Evolutionary conservation across 2,888 invertebrate species (phyloP), one percentile per base, ranked within the genome.

Genomic region (Nomada ferruginata): DNA sequence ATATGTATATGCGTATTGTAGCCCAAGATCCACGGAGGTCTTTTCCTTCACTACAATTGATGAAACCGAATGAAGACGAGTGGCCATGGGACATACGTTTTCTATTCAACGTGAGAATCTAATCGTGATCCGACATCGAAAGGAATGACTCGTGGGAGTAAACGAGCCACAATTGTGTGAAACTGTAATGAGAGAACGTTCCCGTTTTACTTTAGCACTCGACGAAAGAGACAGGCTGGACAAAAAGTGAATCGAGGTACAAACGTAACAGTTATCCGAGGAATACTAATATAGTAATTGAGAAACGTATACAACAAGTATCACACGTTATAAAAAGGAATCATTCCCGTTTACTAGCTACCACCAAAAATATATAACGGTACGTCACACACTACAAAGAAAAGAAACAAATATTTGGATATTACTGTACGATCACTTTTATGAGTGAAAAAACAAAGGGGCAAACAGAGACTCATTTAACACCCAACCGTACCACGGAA

Each of bases 1-100:
- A 50, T 68, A 13, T 59, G 29, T 36, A 50, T 15, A 23, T 11
- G 29, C n/a, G n/a, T 42, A 18, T 52, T 26, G 42, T 65, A 26
- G 61, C 47, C 29, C 23, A 55, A 79, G 26, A 36, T 61, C 47
- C 61, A 53, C 52, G 53, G 36, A 55, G 42, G 1, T 60, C 3
- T 60, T 55, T 59, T 47, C 47, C 47, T 66, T 44, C 60, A 53
- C 36, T 57, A 66, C 57, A 65, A 50, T 75, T 63, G 55, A 72
- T 29, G 60, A 75, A 59, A 74, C 36, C 65, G 57, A 77, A 83
- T 72, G 65, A 85, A 78, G 76, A 53, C 74, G 84, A 83, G 70
- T 80, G 81, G 85, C 89, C 89, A 89, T 89, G 89, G 89, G 89
- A 89, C 89, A 89, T 89, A 89, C 89, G 87, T 87, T 76, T 73